Conservation (phyloP, 2,888 invertebrate species). For the Strigamia maritima region DNA sequence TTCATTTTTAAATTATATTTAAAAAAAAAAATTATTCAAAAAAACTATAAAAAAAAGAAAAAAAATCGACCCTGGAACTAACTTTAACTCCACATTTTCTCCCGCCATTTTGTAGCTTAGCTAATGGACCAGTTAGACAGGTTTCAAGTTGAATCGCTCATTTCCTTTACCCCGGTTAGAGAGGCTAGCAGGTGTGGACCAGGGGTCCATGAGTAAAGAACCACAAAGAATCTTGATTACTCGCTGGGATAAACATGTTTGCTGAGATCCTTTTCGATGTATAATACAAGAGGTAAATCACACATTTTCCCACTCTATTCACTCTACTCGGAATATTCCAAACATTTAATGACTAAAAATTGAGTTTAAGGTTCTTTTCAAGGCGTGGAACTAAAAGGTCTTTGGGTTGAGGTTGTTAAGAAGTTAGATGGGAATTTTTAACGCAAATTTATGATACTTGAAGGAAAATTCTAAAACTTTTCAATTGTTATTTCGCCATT, state of each 20-base stretch:
- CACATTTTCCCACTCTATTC: neutral
- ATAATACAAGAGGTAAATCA: slow-evolving; percentile 7
- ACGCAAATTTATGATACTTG: no score
- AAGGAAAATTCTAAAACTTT: no score
- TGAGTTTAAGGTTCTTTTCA: neutral
- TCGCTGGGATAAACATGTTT: slow-evolving; percentile 17
- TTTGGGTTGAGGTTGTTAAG: neutral
- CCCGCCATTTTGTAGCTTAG: slow-evolving; percentile 15
- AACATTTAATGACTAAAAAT: neutral
- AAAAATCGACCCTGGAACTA: neutral
- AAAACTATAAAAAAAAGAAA: no score
- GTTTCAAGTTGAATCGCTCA: slow-evolving; percentile 5
- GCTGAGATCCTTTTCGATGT: neutral
- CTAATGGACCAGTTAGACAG: slow-evolving; percentile 28
- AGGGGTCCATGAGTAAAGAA: slow-evolving; percentile 13
- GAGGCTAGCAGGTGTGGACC: slow-evolving; percentile 30
- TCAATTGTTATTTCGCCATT: no score
- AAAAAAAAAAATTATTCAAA: neutral
- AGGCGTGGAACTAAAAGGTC: no score
- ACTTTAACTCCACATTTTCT: neutral
- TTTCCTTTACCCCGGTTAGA: neutral
- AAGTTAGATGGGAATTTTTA: neutral
- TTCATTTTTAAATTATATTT: neutral
- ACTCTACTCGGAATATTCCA: neutral
- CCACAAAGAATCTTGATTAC: slow-evolving; percentile 27